Evolutionary conservation across 2,797 vertebrate genomes (phyloP).

Genomic region (Philypnodon macrostomus): DNA sequence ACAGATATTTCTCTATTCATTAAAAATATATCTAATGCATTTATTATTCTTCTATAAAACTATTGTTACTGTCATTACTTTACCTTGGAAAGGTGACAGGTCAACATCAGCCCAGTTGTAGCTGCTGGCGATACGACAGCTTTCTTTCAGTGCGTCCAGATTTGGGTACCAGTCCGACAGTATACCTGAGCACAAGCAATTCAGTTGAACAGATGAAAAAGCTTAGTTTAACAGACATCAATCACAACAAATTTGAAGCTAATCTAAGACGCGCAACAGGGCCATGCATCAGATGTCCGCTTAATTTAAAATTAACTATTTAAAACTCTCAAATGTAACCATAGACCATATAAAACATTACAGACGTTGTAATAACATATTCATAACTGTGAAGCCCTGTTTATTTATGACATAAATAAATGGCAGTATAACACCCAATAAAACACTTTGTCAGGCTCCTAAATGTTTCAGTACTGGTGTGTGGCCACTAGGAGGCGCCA

Average conservation of each 20-base stretch:
- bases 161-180: conserved; percentile 90
- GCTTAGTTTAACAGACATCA: no score
- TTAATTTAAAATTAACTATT: no score
- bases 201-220: no score
- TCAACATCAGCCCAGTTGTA: conserved; percentile 94
- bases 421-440: conserved; percentile 25
- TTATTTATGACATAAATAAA: conserved; percentile 23
- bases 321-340: no score
- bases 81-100: conserved; percentile 92
- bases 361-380: conserved; percentile 34
- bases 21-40: no score
- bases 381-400: conserved; percentile 21
- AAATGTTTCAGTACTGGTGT: conserved; percentile 8
- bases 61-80: no score
- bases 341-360: conserved; percentile 26
- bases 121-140: conserved; percentile 92
- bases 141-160: conserved; percentile 92
- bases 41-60: no score
- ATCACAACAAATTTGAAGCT: no score
- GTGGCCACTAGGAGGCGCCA: conserved; percentile 70
- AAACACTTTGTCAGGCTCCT: conserved; percentile 20
- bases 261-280: no score
- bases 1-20: no score
- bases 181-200: conserved; percentile 75
- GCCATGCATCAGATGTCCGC: no score